These are phyloP conservation scores for Mallotus villosus DNA, from an alignment of 2,797 vertebrate species.

Conservation along the genomic window DNA sequence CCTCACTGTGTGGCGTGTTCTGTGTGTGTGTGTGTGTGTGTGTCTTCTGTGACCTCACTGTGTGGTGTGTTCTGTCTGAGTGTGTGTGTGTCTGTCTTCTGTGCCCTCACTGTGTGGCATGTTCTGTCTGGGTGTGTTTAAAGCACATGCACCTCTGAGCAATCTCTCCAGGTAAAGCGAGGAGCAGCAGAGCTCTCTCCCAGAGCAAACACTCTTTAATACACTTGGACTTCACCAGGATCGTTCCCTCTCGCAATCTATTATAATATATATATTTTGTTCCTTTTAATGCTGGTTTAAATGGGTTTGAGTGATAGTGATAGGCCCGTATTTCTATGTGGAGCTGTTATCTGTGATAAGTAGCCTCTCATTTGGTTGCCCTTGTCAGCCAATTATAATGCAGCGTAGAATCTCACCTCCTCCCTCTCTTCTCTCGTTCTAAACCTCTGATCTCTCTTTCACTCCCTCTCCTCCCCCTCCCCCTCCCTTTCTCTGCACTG, in stretches of 20 bases:
- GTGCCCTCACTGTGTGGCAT: background rate
- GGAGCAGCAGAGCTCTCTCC: conserved; percentile 24
- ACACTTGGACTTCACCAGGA: conserved; percentile 55
- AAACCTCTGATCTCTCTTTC: conserved; percentile 51
- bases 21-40: conserved; percentile 21
- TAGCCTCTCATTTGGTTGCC: conserved; percentile 70
- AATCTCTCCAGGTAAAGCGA: conserved; percentile 44
- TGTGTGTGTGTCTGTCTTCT: conserved; percentile 19
- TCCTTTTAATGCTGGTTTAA: conserved; percentile 68
- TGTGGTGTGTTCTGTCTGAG: conserved; percentile 5
- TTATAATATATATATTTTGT: conserved; percentile 33
- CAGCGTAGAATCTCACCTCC: conserved; percentile 69
- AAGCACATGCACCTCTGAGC: conserved; percentile 37
- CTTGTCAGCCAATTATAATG: conserved; percentile 75
- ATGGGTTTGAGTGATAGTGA: conserved; percentile 56
- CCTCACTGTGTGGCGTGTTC: too few relatives aligned
- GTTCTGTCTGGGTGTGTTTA: conserved; percentile 21
- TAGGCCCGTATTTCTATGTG: conserved; percentile 62
- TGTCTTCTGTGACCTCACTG: conserved; percentile 10
- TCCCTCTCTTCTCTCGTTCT: conserved; percentile 65
- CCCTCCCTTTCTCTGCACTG: conserved; percentile 6
- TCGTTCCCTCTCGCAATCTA: conserved; percentile 59
- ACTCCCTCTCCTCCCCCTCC: conserved; percentile 48
- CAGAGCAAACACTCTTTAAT: conserved; percentile 38
- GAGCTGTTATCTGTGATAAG: conserved; percentile 66